Evolutionary conservation across 2,797 vertebrate species (phyloP).

Genomic region (Parauchenoglanis ngamensis): DNA sequence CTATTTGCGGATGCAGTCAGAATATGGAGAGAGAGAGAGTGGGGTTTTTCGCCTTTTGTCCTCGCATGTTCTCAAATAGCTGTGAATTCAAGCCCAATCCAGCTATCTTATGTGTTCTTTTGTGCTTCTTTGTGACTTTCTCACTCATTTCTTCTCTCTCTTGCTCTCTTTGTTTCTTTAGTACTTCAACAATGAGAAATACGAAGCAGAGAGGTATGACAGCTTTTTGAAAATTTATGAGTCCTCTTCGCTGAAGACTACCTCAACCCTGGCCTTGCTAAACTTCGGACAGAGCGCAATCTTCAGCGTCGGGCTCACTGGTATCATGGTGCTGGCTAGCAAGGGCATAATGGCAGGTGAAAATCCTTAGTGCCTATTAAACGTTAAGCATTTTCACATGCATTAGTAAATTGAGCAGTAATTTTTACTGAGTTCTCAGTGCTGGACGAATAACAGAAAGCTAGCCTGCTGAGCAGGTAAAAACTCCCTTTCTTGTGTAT

Average conservation of each 20-base stretch:
- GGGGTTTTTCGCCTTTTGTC: background rate
- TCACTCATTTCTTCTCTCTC: background rate
- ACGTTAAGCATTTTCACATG: background rate
- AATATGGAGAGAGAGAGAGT: background rate
- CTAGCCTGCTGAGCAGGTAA: too few species aligned
- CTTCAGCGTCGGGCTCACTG: slow-evolving; percentile 90
- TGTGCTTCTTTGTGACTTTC: background rate
- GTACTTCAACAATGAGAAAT: slow-evolving; percentile 99
- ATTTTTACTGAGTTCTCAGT: background rate
- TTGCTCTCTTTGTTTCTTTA: slow-evolving; percentile 56
- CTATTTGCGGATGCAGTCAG: too few species aligned
- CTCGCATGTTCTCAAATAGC: background rate
- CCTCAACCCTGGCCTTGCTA: slow-evolving; percentile 89
- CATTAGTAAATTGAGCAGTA: too few species aligned
- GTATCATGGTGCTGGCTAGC: slow-evolving; percentile 94
- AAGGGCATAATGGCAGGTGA: slow-evolving; percentile 90
- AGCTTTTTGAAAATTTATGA: slow-evolving; percentile 90
- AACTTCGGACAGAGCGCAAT: slow-evolving; percentile 96
- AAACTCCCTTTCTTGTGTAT: background rate
- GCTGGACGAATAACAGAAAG: too few species aligned
- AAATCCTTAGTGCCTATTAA: background rate
- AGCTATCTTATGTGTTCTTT: slow-evolving; percentile 25
- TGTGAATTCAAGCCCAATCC: background rate
- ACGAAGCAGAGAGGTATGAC: slow-evolving; percentile 92
- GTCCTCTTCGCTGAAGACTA: slow-evolving; percentile 92